phyloP scores from a whole-genome alignment of 2,113 vertebrate species.

The Etia nguti region DNA sequence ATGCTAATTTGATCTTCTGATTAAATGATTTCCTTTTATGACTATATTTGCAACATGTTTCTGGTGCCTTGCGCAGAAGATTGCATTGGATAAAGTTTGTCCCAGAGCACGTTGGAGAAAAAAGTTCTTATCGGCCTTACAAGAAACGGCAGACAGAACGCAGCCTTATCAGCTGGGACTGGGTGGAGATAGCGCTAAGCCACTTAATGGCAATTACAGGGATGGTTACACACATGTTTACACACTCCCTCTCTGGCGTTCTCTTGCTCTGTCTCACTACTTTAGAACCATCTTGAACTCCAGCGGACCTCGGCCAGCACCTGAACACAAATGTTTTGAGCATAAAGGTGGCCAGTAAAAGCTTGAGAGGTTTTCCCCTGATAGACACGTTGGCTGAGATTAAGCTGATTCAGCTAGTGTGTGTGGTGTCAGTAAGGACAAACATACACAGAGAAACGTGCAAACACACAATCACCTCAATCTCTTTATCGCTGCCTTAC shows the following conservation, averaged over 20 bases:
- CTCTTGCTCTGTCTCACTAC: background rate
- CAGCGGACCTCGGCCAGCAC: background rate
- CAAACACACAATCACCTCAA: background rate
- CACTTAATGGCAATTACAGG: slow-evolving; percentile 43
- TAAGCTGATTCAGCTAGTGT: background rate
- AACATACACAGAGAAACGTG: background rate
- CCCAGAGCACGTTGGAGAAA: background rate
- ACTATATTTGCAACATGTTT: background rate
- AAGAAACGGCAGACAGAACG: background rate
- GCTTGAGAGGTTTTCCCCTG: background rate
- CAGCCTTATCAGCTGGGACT: slow-evolving; percentile 32
- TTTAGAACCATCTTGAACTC: slow-evolving; percentile 11
- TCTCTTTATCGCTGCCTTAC: slow-evolving; percentile 25
- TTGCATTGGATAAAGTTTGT: background rate
- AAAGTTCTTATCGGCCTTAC: background rate
- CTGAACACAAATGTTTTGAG: background rate
- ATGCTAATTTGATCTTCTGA: background rate
- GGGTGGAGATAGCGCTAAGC: slow-evolving; percentile 29
- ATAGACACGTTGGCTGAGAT: background rate
- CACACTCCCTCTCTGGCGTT: background rate
- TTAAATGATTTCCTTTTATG: background rate
- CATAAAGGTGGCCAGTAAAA: background rate
- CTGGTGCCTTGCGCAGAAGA: background rate
- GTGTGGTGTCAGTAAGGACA: background rate
- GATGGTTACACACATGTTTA: background rate